phyloP scores from a whole-genome alignment of 2,113 vertebrate genomes.

The Paratilapia polleni region DNA sequence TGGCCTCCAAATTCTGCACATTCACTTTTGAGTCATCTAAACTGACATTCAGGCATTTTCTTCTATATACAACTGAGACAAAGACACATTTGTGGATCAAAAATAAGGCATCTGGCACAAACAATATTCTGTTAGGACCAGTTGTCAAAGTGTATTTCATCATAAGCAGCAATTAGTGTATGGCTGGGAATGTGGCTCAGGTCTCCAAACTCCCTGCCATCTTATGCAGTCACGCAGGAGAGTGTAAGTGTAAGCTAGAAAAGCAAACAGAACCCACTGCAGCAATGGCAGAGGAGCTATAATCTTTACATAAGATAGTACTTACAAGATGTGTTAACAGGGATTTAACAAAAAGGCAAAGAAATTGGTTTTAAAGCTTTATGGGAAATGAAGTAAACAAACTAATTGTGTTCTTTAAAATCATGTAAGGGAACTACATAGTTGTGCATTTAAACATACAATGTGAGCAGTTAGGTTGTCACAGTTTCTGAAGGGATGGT shows the following conservation, averaged over 20 bases:
- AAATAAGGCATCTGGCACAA: not conserved
- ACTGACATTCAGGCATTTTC: not conserved
- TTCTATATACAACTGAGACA: not conserved
- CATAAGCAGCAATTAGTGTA: not conserved
- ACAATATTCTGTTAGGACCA: not conserved
- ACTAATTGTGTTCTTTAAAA: not conserved
- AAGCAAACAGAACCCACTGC: not conserved
- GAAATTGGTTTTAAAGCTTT: not conserved
- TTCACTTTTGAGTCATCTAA: not conserved
- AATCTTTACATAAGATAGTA: not conserved
- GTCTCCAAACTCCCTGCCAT: not conserved
- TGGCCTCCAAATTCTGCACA: not conserved
- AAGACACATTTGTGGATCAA: not conserved
- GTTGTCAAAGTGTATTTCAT: conserved; percentile 14
- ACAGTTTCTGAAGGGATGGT: not conserved
- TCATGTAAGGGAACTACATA: not conserved
- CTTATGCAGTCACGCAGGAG: not conserved
- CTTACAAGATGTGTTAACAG: not conserved
- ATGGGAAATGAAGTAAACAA: not conserved
- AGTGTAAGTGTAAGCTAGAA: not conserved
- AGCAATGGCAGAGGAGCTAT: not conserved
- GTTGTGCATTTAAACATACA: no score
- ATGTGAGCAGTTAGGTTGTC: no score
- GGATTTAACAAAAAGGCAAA: not conserved
- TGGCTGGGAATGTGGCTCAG: not conserved